Base-by-base conservation (phyloP, 2,797 vertebrate species). In the Cyprinella venusta region DNA sequence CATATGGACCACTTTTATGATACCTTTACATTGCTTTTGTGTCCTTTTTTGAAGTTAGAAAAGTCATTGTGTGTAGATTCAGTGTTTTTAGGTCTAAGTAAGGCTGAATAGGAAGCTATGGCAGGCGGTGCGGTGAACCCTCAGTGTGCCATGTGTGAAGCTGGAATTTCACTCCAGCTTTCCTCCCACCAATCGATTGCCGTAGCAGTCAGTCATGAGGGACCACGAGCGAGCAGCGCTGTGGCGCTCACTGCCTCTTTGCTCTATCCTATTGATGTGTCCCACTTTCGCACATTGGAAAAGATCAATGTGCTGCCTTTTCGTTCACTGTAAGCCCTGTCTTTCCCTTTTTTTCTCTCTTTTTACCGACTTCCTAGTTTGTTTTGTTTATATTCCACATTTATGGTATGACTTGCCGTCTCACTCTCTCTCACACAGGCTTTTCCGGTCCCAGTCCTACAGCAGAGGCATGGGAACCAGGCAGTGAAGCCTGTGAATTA, bases 401-500 rank as follows among this genome's bases (percentile, higher is more conserved):
- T 63, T 54, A 59, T 76, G 40, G 33, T 67, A 21, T 48, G 67
- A 36, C 71, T 61, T 61, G 54, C 82, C 80, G 42, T 82, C 64
- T 89, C 80, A 68, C 48, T 50, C 48, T 6, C 82, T 89, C 68
- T 78, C 69, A 33, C 24, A 42, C 52, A 48, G 50, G 52, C 70
- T 33, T 36, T 36, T 26, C 82, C 48, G 36, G 42, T 71, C 68
- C n/a, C 16, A 38, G 26, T 59, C 40, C 77, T 77, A 56, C 45
- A 48, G 48, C 42, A 50, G 78, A 85, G 74, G 48, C 82, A 87
- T 92, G 90, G 90, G 90, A 93, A 90, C 80, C 88, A 56, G 67
- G 48, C 40, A 30, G 52, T 36, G n/a, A 88, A 90, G 88, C 89
- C 90, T 90, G 87, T 92, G 90, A 93, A 87, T 94, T 93, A 92